Evolutionary conservation across 1,140 invertebrate genomes (phyloP).

Genomic region (Cotesia typhae): DNA sequence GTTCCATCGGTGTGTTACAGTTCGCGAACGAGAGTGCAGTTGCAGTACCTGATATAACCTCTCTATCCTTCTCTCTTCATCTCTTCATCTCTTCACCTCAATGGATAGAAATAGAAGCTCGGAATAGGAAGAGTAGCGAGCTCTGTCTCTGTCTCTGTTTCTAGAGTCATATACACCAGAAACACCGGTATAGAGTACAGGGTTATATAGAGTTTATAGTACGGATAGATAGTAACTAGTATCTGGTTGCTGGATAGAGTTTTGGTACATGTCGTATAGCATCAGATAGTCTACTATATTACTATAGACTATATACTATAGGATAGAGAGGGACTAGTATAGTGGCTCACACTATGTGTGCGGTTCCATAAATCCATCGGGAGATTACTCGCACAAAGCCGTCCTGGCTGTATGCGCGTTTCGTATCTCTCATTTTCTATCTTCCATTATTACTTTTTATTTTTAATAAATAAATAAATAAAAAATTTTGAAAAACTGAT

Average conservation of each 20-base stretch:
- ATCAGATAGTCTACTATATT: constrained; percentile 41
- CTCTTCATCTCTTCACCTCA: too few relatives aligned
- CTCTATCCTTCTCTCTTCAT: too few relatives aligned
- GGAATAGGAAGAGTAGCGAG: too few relatives aligned
- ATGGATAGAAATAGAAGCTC: too few relatives aligned
- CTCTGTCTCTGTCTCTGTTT: background rate
- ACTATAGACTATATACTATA: too few relatives aligned
- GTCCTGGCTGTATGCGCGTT: constrained; percentile 47
- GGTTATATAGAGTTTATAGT: constrained; percentile 6
- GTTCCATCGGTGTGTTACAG: constrained; percentile 39
- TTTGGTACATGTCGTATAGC: constrained; percentile 58
- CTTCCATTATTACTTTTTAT: background rate
- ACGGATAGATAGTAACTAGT: background rate
- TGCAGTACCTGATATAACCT: constrained; percentile 13
- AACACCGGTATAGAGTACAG: background rate
- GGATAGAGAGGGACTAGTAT: too few relatives aligned
- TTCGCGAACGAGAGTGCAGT: constrained; percentile 35
- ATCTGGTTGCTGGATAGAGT: constrained; percentile 43
- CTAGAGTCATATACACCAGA: background rate
- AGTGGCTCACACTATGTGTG: constrained; percentile 45
- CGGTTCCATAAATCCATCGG: constrained; percentile 60
- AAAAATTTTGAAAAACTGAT: too few relatives aligned
- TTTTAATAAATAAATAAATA: background rate
- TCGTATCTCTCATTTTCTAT: constrained; percentile 36
- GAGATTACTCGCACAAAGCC: constrained; percentile 59